These are phyloP conservation scores for Tetragonula carbonaria DNA, from an alignment of 2,888 invertebrate species.

Conservation along the genomic window DNA sequence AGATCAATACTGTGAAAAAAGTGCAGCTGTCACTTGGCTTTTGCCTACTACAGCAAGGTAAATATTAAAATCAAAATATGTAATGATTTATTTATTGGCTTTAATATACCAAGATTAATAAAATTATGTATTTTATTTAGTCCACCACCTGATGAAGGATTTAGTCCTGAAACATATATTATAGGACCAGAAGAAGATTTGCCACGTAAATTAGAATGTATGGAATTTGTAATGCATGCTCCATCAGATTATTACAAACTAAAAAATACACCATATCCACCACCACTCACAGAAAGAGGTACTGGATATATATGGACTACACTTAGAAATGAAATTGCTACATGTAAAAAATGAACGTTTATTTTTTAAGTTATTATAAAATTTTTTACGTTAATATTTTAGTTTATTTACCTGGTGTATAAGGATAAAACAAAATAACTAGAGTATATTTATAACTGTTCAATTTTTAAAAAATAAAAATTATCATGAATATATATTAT, in stretches of 20 bases:
- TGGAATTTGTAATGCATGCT: slow-evolving; percentile 97
- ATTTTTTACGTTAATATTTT: background rate
- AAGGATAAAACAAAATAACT: slow-evolving; percentile 10
- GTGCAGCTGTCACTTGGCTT: slow-evolving; percentile 96
- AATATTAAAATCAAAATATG: background rate
- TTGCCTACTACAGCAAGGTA: slow-evolving; percentile 91
- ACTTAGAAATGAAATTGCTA: slow-evolving; percentile 77
- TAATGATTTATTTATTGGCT: background rate
- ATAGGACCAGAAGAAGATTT: slow-evolving; percentile 96
- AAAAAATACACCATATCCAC: slow-evolving; percentile 91
- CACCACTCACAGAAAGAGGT: slow-evolving; percentile 82
- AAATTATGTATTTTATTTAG: slow-evolving; percentile 78
- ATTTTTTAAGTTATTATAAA: slow-evolving; percentile 13
- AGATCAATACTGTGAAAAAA: slow-evolving; percentile 97
- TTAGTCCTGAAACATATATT: slow-evolving; percentile 95
- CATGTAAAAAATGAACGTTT: slow-evolving; percentile 68
- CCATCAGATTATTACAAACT: slow-evolving; percentile 95
- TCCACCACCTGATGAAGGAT: slow-evolving; percentile 90
- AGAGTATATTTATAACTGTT: background rate
- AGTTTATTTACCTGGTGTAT: background rate
- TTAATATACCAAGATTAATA: slow-evolving; percentile 8
- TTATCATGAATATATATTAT: slow-evolving; percentile 21
- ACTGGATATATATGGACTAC: slow-evolving; percentile 82
- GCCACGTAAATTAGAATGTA: slow-evolving; percentile 92
- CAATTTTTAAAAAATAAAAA: slow-evolving; percentile 35